A percentile compares a stretch with the other conserved stretches of the same genome.
Evolutionary conservation across 2,113 vertebrate species (phyloP).

Genomic region (Ageneiosus marmoratus): DNA sequence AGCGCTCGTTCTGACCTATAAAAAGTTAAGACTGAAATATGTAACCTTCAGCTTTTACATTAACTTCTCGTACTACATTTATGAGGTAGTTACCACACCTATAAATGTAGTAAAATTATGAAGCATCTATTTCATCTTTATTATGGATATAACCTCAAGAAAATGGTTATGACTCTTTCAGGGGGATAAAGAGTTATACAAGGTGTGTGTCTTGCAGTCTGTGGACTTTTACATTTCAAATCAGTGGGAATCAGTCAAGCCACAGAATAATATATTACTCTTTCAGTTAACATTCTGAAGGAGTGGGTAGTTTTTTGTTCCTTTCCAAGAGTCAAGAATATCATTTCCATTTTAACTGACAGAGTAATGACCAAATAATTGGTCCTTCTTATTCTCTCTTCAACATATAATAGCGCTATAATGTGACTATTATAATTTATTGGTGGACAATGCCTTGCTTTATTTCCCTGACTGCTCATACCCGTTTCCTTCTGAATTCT

Average conservation of each 20-base stretch:
- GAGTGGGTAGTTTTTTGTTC: neutral
- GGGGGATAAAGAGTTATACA: neutral
- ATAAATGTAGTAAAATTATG: neutral
- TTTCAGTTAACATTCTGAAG: neutral
- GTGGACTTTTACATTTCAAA: neutral
- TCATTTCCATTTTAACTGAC: neutral
- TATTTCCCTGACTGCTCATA: neutral
- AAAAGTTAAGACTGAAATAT: conserved; percentile 5
- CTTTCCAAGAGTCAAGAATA: neutral
- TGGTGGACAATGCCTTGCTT: neutral
- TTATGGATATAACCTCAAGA: conserved; percentile 1
- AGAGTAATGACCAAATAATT: neutral
- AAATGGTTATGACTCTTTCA: neutral
- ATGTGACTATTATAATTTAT: neutral
- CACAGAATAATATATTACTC: neutral
- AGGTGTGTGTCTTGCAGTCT: neutral
- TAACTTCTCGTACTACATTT: neutral
- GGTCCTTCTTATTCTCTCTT: neutral
- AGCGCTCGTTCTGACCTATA: neutral
- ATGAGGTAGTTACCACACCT: neutral
- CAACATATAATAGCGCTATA: neutral
- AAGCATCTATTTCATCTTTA: neutral
- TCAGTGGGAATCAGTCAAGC: neutral
- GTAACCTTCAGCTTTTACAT: neutral
- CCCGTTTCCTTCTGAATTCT: neutral